Conservation (phyloP, 2,797 vertebrate genomes). For the Xenopus petersii region DNA sequence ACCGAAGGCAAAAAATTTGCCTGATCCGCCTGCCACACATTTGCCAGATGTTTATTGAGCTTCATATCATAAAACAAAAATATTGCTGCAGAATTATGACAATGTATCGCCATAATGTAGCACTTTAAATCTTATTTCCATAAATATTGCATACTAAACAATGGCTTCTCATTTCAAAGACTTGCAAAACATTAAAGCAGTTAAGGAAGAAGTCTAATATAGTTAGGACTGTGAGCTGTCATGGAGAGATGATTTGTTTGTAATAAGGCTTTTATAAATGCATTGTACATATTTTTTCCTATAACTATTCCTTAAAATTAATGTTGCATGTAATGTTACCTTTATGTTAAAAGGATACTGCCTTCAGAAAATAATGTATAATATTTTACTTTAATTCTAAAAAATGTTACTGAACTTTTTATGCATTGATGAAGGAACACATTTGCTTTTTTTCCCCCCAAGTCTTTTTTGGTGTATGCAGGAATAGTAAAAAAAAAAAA, state of each 20-base stretch:
- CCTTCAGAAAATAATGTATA: too few relatives aligned
- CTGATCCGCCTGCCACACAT: constrained; percentile 6
- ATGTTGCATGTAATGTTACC: too few relatives aligned
- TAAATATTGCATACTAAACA: constrained; percentile 14
- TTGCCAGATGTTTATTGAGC: constrained; percentile 22
- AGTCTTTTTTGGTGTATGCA: too few relatives aligned
- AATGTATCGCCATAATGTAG: constrained; percentile 11
- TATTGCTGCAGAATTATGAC: background rate
- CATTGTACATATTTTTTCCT: too few relatives aligned
- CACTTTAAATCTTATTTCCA: constrained; percentile 23
- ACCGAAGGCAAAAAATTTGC: too few relatives aligned
- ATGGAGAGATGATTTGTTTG: constrained; percentile 38
- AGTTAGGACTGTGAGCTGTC: background rate
- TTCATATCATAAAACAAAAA: constrained; percentile 37
- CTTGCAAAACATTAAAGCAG: constrained; percentile 13
- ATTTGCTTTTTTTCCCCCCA: too few relatives aligned
- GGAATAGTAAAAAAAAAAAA: too few relatives aligned
- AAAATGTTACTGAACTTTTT: too few relatives aligned
- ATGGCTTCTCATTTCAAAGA: constrained; percentile 28
- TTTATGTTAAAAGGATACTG: too few relatives aligned
- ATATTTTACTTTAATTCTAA: too few relatives aligned
- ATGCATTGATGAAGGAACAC: too few relatives aligned
- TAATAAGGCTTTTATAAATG: constrained; percentile 29
- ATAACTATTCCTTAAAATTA: too few relatives aligned
- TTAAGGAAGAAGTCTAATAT: constrained; percentile 9